Percentiles rank a stretch among this genome's conserved stretches.
Evolutionary conservation across 2,888 invertebrate species (phyloP).

Genomic region (Temnothorax unifasciatus): DNA sequence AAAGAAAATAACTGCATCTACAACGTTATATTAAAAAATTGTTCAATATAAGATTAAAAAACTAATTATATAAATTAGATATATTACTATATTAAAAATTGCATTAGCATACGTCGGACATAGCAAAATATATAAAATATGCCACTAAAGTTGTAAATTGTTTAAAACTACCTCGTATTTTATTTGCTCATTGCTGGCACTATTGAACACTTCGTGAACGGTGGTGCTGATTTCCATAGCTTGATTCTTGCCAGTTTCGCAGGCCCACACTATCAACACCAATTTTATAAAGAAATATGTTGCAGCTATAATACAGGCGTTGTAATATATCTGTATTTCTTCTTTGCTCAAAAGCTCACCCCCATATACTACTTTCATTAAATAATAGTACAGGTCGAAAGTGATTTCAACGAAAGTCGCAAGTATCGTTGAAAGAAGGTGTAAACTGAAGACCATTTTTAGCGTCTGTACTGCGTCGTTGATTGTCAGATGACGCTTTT

Average conservation of each 20-base stretch:
- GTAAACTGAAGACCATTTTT: neutral
- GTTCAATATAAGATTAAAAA: neutral
- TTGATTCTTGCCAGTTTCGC: neutral
- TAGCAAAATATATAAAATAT: neutral
- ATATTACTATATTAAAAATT: too few relatives aligned
- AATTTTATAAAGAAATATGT: neutral
- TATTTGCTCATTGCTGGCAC: neutral
- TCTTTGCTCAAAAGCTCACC: too few relatives aligned
- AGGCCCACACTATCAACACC: neutral
- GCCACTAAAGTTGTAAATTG: neutral
- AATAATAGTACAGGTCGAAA: neutral
- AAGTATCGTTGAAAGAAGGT: neutral
- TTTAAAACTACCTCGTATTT: neutral
- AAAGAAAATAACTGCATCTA: neutral
- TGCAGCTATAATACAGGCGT: too few relatives aligned
- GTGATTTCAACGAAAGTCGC: neutral
- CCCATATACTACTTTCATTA: too few relatives aligned
- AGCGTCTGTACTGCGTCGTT: neutral
- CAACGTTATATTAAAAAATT: neutral
- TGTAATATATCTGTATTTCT: too few relatives aligned
- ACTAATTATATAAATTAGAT: neutral
- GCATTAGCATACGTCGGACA: too few relatives aligned
- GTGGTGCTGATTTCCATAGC: neutral
- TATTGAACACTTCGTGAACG: neutral
- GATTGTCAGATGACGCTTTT: neutral